A percentile compares a stretch with the other conserved stretches of the same genome.
phyloP scores from a whole-genome alignment of 2,888 invertebrate genomes.

The Thalpophila matura region DNA sequence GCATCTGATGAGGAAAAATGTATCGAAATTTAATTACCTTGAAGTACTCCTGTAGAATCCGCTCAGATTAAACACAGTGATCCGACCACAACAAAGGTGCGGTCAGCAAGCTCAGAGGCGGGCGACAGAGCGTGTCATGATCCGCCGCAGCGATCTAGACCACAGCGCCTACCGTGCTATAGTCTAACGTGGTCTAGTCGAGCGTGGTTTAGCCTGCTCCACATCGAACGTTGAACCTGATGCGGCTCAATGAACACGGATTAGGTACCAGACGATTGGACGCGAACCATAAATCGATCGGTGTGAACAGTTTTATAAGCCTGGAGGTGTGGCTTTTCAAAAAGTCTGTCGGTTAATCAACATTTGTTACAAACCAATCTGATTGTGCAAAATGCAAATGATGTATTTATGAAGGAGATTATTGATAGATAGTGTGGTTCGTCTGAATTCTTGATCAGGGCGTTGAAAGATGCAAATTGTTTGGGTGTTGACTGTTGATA shows the following conservation, averaged over 20 bases:
- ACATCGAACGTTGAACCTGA: conserved; percentile 68
- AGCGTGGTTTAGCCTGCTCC: conserved; percentile 53
- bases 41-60: background rate
- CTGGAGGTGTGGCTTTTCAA: background rate
- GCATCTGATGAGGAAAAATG: background rate
- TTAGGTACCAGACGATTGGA: conserved; percentile 52
- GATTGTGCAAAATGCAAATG: background rate
- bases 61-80: conserved; percentile 22
- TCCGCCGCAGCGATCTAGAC: conserved; percentile 73
- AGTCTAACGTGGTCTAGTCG: conserved; percentile 53
- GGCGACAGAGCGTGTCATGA: conserved; percentile 81
- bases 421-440: too few species aligned
- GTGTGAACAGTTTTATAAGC: conserved; percentile 21
- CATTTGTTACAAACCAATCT: background rate
- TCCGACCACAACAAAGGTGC: conserved; percentile 46
- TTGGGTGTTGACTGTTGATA: background rate
- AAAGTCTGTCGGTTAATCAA: background rate
- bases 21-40: background rate
- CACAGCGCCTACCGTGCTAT: conserved; percentile 63
- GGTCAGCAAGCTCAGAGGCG: conserved; percentile 67
- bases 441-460: too few species aligned
- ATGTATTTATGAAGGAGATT: too few species aligned
- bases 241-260: conserved; percentile 59
- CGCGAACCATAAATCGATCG: conserved; percentile 35
- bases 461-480: too few species aligned